phyloP scores from a whole-genome alignment of 1,140 invertebrate species.

The Triops cancriformis region DNA sequence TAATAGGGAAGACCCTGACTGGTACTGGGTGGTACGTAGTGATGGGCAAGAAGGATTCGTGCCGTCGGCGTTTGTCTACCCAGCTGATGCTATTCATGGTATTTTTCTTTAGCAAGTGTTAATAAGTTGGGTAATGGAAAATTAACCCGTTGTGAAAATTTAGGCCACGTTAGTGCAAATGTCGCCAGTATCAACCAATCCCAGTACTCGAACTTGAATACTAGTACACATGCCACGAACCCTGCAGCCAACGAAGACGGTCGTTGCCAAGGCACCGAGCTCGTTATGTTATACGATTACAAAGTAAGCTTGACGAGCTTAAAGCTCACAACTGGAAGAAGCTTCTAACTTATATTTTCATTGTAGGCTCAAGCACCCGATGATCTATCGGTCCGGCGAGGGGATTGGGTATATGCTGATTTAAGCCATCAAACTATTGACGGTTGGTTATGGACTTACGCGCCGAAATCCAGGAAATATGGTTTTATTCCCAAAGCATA shows the following conservation, averaged over 20 bases:
- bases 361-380: conserved; percentile 76
- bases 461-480: conserved; percentile 82
- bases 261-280: conserved; percentile 71
- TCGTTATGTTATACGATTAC: conserved; percentile 90
- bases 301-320: too few relatives aligned
- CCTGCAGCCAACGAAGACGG: conserved; percentile 33
- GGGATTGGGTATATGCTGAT: conserved; percentile 92
- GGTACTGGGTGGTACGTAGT: conserved; percentile 88
- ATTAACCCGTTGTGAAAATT: neutral
- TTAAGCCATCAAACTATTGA: conserved; percentile 85
- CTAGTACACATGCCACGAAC: conserved; percentile 21
- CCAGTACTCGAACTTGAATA: conserved; percentile 23
- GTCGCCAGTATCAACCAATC: neutral
- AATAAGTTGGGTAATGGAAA: conserved; percentile 40
- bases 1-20: conserved; percentile 87
- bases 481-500: conserved; percentile 93
- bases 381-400: conserved; percentile 75
- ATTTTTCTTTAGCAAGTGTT: conserved; percentile 30
- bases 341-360: too few relatives aligned
- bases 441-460: conserved; percentile 91
- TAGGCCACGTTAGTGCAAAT: conserved; percentile 16
- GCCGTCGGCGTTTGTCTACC: conserved; percentile 88
- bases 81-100: conserved; percentile 69
- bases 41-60: conserved; percentile 93
- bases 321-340: too few relatives aligned